Evolutionary conservation across 1,140 invertebrate species (phyloP).

Genomic region (Saccostrea echinata): DNA sequence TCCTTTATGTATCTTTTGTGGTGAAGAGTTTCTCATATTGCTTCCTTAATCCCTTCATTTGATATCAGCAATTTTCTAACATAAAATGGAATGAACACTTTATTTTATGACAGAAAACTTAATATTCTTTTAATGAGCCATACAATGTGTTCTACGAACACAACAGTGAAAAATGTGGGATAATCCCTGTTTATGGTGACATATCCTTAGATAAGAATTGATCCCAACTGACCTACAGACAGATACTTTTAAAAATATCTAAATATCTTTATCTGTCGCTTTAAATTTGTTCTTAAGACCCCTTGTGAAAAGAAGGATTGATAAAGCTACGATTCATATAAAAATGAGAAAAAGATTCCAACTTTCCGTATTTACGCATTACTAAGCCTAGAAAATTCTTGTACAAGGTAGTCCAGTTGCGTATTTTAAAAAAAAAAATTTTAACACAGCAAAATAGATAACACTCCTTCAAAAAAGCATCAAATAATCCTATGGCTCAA

Average conservation of each 20-base stretch:
- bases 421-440: neutral
- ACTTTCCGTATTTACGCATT: neutral
- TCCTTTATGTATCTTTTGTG: no score
- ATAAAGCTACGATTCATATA: constrained; percentile 6
- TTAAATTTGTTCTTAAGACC: neutral
- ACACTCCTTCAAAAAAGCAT: constrained; percentile 26
- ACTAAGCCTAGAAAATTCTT: neutral
- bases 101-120: neutral
- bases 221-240: neutral
- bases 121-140: neutral
- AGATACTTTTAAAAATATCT: constrained; percentile 8
- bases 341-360: constrained; percentile 25
- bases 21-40: neutral
- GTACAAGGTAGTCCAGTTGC: neutral
- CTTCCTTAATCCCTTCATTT: neutral
- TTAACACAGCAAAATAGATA: neutral
- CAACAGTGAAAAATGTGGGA: neutral
- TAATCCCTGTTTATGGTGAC: constrained; percentile 25
- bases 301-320: neutral
- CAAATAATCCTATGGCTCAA: constrained; percentile 3
- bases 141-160: neutral
- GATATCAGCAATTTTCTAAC: neutral
- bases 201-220: neutral
- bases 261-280: neutral
- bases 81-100: neutral